Base-by-base conservation (phyloP, 2,113 vertebrate genomes). In the Pseudorasbora parva region DNA sequence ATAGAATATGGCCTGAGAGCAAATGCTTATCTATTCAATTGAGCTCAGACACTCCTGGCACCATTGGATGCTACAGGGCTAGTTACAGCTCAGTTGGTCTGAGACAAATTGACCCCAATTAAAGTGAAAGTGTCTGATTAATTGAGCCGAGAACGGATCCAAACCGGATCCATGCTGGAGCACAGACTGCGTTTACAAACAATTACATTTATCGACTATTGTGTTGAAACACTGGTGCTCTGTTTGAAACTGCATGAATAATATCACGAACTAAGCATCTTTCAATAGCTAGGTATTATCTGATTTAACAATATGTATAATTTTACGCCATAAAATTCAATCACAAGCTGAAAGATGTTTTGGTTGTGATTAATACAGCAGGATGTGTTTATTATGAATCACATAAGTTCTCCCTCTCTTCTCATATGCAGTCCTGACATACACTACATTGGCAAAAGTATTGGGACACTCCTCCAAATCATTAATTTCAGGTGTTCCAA, bases 61-160 rank as follows among this genome's bases (percentile, higher is more conserved):
- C 47, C 43, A 43, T 21, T 81, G 49, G 6, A 33, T 59, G 73
- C 57, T 62, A 37, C 17, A 47, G 47, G 15, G 51, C 56, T 83
- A 37, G 82, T 76, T 84, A 82, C 83, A 84, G 89, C 88, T 80
- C 86, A 86, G 90, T 87, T 77, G 49, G 83, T 59, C 60, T 78
- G 77, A 80, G 84, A 87, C 87, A 90, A 89, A 87, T 84, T 86
- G 82, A 82, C 88, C 87, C 86, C 90, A 91, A 92, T 92, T 92
- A 92, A 90, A 89, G 37, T 25, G 54, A 89, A 89, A 84, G 82
- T 88, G 88, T 87, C 88, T 85, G 88, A 91, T 92, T 91, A 92
- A 91, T 76, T 64, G 84, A 83, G 90, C 89, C 84, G 86, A 51
- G 73, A 84, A 90, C 84, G 89, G 91, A 91, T 92, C 86, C 86